Conservation (phyloP, 1,140 invertebrate species). For the Caenorhabditis briggsae region DNA sequence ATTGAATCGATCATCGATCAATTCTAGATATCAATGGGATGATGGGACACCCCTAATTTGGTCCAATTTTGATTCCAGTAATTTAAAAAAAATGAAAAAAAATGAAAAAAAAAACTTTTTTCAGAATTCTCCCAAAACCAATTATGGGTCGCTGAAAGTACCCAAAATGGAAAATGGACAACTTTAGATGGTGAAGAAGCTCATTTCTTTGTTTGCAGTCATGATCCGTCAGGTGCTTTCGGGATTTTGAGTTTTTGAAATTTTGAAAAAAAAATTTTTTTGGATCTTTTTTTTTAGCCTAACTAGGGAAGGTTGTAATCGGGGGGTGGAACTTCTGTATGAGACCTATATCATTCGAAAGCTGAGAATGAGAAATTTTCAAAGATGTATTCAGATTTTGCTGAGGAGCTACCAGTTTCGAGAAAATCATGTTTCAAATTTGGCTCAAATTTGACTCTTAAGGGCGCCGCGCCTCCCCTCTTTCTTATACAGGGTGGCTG, state of each 20-base stretch:
- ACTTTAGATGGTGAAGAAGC: background rate
- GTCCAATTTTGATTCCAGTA: constrained; percentile 9
- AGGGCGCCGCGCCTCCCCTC: too few relatives aligned
- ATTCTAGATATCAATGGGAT: background rate
- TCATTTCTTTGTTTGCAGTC: background rate
- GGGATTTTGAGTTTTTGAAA: background rate
- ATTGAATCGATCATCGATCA: background rate
- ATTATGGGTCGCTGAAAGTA: constrained; percentile 10
- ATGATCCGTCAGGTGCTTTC: background rate
- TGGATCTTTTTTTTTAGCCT: too few relatives aligned
- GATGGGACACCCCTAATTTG: background rate
- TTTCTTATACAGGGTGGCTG: too few relatives aligned
- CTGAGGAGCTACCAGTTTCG: too few relatives aligned
- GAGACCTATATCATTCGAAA: too few relatives aligned
- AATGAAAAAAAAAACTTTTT: background rate
- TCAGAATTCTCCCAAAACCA: background rate
- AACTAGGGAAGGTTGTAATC: too few relatives aligned
- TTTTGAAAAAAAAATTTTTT: too few relatives aligned
- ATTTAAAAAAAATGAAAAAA: background rate
- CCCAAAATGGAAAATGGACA: background rate
- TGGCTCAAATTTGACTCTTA: too few relatives aligned
- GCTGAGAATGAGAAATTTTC: too few relatives aligned
- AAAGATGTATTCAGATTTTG: too few relatives aligned
- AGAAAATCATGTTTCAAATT: too few relatives aligned
- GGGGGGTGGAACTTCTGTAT: too few relatives aligned